Evolutionary conservation across 2,888 invertebrate species (phyloP).

Genomic region (Margaritifera margaritifera): DNA sequence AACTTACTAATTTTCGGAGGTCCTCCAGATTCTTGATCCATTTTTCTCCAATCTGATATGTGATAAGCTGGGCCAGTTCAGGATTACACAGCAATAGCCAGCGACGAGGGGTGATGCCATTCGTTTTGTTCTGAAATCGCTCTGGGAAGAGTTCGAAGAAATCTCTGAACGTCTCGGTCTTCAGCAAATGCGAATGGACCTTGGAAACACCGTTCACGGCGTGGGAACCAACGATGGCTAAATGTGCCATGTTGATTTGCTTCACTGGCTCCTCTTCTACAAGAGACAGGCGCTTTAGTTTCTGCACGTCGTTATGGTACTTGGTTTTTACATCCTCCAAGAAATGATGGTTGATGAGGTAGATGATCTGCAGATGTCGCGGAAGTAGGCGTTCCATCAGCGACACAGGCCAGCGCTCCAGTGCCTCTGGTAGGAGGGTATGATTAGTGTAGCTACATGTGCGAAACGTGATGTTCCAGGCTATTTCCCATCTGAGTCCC

Average conservation of each 20-base stretch:
- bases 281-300: slow-evolving; percentile 84
- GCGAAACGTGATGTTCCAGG: slow-evolving; percentile 88
- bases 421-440: slow-evolving; percentile 96
- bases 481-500: slow-evolving; percentile 89
- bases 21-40: slow-evolving; percentile 95
- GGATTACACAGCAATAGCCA: slow-evolving; percentile 98
- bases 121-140: slow-evolving; percentile 99
- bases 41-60: slow-evolving; percentile 95
- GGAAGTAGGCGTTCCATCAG: slow-evolving; percentile 92
- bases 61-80: slow-evolving; percentile 88
- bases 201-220: slow-evolving; percentile 97
- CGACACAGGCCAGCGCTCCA: slow-evolving; percentile 82
- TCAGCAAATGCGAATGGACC: slow-evolving; percentile 96
- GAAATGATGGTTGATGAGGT: slow-evolving; percentile 88
- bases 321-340: slow-evolving; percentile 76
- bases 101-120: slow-evolving; percentile 98
- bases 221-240: slow-evolving; percentile 95
- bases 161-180: slow-evolving; percentile 88
- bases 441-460: slow-evolving; percentile 99
- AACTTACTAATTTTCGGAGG: slow-evolving; percentile 85
- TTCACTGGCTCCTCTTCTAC: slow-evolving; percentile 97
- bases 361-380: slow-evolving; percentile 96
- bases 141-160: slow-evolving; percentile 95
- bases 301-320: slow-evolving; percentile 85
- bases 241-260: slow-evolving; percentile 97